Evolutionary conservation across 2,888 invertebrate species (phyloP).

Genomic region (Eupithecia insigniata): DNA sequence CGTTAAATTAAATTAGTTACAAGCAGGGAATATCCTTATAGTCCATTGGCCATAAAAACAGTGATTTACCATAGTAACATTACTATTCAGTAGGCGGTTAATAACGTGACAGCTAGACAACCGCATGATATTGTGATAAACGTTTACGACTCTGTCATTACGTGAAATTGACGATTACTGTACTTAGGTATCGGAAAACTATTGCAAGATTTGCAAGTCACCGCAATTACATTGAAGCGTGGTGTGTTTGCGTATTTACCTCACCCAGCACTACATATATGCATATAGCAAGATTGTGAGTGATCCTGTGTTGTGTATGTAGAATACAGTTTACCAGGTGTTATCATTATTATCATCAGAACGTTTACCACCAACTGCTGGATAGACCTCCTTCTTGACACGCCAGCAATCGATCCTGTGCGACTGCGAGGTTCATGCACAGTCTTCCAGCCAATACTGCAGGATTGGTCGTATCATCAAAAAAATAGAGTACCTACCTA

Average conservation of each 20-base stretch:
- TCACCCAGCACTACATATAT: conserved; percentile 37
- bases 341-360: background rate
- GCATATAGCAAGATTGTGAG: background rate
- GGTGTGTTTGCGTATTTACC: conserved; percentile 50
- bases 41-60: conserved; percentile 1
- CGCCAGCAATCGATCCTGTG: background rate
- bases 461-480: background rate
- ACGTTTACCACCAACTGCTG: background rate
- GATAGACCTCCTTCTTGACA: background rate
- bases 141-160: conserved; percentile 26
- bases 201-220: conserved; percentile 37
- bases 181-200: conserved; percentile 25
- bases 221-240: conserved; percentile 33
- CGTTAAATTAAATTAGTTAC: conserved; percentile 14
- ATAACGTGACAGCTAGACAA: conserved; percentile 10
- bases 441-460: background rate
- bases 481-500: background rate
- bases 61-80: conserved; percentile 7
- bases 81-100: background rate
- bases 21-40: background rate
- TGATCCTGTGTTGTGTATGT: background rate
- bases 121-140: conserved; percentile 24
- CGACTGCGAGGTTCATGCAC: no score
- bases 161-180: conserved; percentile 34
- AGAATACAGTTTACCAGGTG: conserved; percentile 6